Percentiles rank a stretch among this genome's conserved stretches.
These are phyloP conservation scores for Petrocephalus zakoni DNA, from an alignment of 2,113 vertebrate species.

Conservation along the genomic window DNA sequence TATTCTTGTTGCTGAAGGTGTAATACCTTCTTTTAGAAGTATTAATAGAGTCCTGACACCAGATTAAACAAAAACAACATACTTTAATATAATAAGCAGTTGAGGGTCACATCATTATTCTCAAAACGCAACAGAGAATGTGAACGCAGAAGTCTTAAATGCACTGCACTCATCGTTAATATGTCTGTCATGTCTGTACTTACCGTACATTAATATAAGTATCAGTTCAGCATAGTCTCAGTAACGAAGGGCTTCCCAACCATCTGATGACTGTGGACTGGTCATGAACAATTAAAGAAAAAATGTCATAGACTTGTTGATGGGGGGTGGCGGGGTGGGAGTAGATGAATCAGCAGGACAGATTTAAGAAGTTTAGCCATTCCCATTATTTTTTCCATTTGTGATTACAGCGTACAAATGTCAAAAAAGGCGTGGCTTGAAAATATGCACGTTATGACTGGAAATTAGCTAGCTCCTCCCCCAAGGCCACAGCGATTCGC, in stretches of 20 bases:
- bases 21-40: not conserved
- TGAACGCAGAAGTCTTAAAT: not conserved
- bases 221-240: too few relatives aligned
- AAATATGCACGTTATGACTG: not conserved
- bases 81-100: not conserved
- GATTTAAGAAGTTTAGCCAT: not conserved
- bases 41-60: not conserved
- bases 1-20: not conserved
- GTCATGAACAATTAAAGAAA: not conserved
- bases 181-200: too few relatives aligned
- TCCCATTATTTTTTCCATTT: not conserved
- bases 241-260: too few relatives aligned
- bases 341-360: not conserved
- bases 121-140: not conserved
- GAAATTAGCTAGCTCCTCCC: not conserved
- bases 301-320: not conserved
- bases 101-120: not conserved
- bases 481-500: not conserved
- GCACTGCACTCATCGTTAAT: not conserved
- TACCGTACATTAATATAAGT: too few relatives aligned
- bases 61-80: not conserved
- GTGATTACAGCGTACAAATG: not conserved
- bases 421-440: not conserved
- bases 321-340: not conserved
- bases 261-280: not conserved